phyloP scores from a whole-genome alignment of 2,113 vertebrate species.

The Silurus glanis region DNA sequence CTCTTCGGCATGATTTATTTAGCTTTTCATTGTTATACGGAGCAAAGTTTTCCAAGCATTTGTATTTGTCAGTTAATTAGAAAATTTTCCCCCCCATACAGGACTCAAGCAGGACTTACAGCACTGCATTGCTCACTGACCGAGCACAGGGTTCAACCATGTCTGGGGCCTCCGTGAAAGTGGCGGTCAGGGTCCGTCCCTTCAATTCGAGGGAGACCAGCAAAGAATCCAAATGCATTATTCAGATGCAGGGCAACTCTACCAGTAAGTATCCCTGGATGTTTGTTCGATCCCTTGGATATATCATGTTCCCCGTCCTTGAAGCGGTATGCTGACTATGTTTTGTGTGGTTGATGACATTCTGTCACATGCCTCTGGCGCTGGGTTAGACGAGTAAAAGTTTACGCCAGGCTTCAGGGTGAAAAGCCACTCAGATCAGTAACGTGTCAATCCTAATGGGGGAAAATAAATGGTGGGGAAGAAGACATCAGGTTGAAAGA shows the following conservation, averaged over 20 bases:
- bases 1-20: not conserved
- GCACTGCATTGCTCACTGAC: constrained; percentile 48
- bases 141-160: constrained; percentile 69
- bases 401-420: constrained; percentile 19
- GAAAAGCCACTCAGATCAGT: constrained; percentile 28
- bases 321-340: constrained; percentile 28
- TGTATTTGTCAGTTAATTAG: not conserved
- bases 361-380: constrained; percentile 29
- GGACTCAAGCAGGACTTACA: constrained; percentile 45
- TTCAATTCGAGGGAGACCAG: constrained; percentile 93
- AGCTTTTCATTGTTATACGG: not conserved
- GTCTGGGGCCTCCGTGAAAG: constrained; percentile 98
- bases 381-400: constrained; percentile 11
- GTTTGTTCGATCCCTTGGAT: constrained; percentile 25
- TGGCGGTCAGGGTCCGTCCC: constrained; percentile 93
- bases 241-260: constrained; percentile 98
- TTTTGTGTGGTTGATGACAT: constrained; percentile 24
- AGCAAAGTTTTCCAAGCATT: not conserved
- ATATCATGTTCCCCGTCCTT: constrained; percentile 20
- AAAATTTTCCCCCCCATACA: constrained; percentile 45
- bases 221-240: constrained; percentile 99
- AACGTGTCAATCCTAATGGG: not conserved
- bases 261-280: constrained; percentile 85
- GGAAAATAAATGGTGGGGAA: constrained; percentile 15
- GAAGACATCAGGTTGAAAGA: constrained; percentile 60